Evolutionary conservation across 2,888 invertebrate species (phyloP).

Genomic region (Drosophila mettleri): DNA sequence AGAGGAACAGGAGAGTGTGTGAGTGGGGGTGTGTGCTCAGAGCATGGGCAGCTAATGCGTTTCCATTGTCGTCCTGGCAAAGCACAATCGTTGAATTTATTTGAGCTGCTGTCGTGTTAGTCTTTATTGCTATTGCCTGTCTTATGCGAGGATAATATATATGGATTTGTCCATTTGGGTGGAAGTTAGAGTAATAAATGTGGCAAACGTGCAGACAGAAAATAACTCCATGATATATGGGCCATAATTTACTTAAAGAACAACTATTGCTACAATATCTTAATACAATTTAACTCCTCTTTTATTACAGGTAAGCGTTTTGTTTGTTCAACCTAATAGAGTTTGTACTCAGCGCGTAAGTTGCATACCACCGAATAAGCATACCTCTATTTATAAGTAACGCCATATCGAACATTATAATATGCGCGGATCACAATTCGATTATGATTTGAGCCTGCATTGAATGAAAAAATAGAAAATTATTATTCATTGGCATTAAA

Average conservation of each 20-base stretch:
- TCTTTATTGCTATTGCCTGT: conserved; percentile 75
- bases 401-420: conserved; percentile 32
- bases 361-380: conserved; percentile 34
- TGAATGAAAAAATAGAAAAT: conserved; percentile 57
- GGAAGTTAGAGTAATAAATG: conserved; percentile 42
- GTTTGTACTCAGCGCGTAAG: conserved; percentile 51
- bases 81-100: conserved; percentile 63
- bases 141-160: conserved; percentile 65
- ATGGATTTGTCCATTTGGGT: conserved; percentile 53
- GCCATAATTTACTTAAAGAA: conserved; percentile 25
- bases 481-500: conserved; percentile 61
- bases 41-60: conserved; percentile 60
- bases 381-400: conserved; percentile 21
- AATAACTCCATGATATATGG: conserved; percentile 43
- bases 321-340: conserved; percentile 15
- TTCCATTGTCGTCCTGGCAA: conserved; percentile 70
- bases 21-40: neutral
- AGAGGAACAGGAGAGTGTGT: neutral
- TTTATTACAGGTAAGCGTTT: conserved; percentile 67
- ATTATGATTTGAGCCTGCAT: conserved; percentile 70
- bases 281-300: neutral
- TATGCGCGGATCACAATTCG: conserved; percentile 59
- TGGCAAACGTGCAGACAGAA: conserved; percentile 49
- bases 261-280: neutral
- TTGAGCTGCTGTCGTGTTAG: conserved; percentile 59